Conservation (phyloP, 1,140 invertebrate genomes). For the Drosophila rufa region DNA sequence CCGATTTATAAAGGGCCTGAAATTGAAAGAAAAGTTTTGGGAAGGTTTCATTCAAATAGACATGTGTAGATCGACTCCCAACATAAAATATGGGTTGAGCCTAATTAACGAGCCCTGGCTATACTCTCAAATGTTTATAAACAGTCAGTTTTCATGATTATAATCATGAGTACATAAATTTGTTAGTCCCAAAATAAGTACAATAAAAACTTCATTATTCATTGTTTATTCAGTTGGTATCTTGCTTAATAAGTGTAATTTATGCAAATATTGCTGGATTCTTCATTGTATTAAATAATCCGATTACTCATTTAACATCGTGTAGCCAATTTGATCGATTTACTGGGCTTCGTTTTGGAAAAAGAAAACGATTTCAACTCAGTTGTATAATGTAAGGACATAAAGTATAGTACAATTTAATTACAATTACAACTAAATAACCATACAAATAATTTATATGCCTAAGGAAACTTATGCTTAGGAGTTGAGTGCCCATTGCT, state of each 20-base stretch:
- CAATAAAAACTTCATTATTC: constrained; percentile 28
- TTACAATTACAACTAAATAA: constrained; percentile 81
- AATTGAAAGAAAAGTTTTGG: no score
- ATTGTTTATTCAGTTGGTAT: constrained; percentile 61
- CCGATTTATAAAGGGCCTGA: no score
- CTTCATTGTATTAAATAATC: constrained; percentile 52
- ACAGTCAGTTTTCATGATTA: no score
- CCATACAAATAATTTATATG: constrained; percentile 69
- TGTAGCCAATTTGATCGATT: constrained; percentile 50
- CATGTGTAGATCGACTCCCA: no score
- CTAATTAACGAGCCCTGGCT: no score
- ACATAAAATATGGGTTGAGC: no score
- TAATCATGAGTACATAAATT: no score
- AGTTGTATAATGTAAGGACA: constrained; percentile 53
- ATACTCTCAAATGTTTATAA: no score
- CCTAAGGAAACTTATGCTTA: constrained; percentile 66
- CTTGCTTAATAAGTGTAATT: constrained; percentile 56
- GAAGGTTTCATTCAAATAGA: no score
- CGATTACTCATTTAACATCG: constrained; percentile 30
- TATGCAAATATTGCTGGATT: constrained; percentile 78
- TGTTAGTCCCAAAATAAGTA: background rate
- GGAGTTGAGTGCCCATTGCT: constrained; percentile 66
- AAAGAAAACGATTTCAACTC: constrained; percentile 58
- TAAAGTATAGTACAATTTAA: constrained; percentile 69
- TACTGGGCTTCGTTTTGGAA: constrained; percentile 64